Evolutionary conservation across 2,888 invertebrate genomes (phyloP).

Genomic region (Drosophila formosana): DNA sequence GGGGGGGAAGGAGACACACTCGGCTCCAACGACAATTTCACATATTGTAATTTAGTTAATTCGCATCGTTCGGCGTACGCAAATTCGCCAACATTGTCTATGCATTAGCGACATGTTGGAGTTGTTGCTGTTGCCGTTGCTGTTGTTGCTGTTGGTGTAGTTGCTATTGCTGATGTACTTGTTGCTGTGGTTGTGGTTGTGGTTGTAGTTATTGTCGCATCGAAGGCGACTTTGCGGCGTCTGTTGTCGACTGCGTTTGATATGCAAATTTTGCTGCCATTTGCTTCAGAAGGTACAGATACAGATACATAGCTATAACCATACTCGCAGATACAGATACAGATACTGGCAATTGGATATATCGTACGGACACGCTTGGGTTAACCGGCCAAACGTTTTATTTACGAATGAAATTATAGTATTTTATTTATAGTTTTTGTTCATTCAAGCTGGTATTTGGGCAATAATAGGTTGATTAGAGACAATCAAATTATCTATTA

Average conservation of each 20-base stretch:
- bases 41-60: conserved; percentile 78
- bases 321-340: conserved; percentile 23
- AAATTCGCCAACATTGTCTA: conserved; percentile 74
- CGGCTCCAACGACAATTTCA: conserved; percentile 63
- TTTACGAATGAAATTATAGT: conserved; percentile 43
- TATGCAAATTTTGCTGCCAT: conserved; percentile 72
- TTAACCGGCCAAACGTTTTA: conserved; percentile 36
- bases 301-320: conserved; percentile 26
- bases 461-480: neutral
- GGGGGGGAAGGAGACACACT: neutral
- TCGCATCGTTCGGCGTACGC: conserved; percentile 73
- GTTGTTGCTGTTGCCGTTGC: conserved; percentile 25
- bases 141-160: conserved; percentile 40
- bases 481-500: conserved; percentile 9
- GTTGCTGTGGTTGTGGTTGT: conserved; percentile 19
- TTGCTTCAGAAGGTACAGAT: conserved; percentile 46
- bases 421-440: conserved; percentile 31
- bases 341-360: conserved; percentile 44
- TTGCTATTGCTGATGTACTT: conserved; percentile 18
- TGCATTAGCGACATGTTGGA: conserved; percentile 68
- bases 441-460: neutral
- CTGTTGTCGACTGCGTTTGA: conserved; percentile 76
- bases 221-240: conserved; percentile 77
- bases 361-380: conserved; percentile 29
- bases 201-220: conserved; percentile 48